Conservation (phyloP, 2,888 invertebrate species). For the Philhelius pedissequus region DNA sequence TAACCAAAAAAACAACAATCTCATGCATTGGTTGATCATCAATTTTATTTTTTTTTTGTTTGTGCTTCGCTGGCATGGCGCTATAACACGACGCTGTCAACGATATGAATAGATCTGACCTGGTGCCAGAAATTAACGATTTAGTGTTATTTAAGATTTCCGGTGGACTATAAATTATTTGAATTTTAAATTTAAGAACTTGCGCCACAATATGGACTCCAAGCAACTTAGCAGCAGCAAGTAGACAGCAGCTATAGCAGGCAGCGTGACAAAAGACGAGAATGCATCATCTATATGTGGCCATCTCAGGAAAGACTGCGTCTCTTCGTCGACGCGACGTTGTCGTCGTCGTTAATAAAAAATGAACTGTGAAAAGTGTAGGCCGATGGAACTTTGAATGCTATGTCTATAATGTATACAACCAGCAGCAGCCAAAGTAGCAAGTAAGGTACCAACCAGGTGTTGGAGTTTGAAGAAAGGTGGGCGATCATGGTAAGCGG, state of each 20-base stretch:
- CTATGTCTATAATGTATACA: background rate
- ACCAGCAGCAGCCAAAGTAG: constrained; percentile 26
- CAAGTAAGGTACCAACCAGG: constrained; percentile 33
- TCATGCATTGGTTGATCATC: constrained; percentile 45
- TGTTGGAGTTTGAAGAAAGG: constrained; percentile 31
- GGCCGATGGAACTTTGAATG: constrained; percentile 32
- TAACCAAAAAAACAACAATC: constrained; percentile 49
- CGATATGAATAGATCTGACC: constrained; percentile 33
- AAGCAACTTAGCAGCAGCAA: too few species aligned
- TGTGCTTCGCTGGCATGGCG: constrained; percentile 24
- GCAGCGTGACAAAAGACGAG: constrained; percentile 28
- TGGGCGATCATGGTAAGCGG: constrained; percentile 54
- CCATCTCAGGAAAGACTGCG: background rate
- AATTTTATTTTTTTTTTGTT: constrained; percentile 13
- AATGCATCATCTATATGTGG: constrained; percentile 25
- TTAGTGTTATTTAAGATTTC: constrained; percentile 58
- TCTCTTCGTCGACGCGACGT: too few species aligned
- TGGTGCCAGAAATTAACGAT: constrained; percentile 28
- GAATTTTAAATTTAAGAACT: constrained; percentile 59
- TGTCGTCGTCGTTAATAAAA: constrained; percentile 15
- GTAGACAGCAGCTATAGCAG: too few species aligned
- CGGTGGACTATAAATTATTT: constrained; percentile 48
- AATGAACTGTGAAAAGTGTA: constrained; percentile 63
- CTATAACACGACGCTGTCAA: constrained; percentile 57
- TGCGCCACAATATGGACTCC: constrained; percentile 44